These are phyloP conservation scores for Choristoneura rosaceana DNA, from an alignment of 2,888 invertebrate species.

Conservation along the genomic window DNA sequence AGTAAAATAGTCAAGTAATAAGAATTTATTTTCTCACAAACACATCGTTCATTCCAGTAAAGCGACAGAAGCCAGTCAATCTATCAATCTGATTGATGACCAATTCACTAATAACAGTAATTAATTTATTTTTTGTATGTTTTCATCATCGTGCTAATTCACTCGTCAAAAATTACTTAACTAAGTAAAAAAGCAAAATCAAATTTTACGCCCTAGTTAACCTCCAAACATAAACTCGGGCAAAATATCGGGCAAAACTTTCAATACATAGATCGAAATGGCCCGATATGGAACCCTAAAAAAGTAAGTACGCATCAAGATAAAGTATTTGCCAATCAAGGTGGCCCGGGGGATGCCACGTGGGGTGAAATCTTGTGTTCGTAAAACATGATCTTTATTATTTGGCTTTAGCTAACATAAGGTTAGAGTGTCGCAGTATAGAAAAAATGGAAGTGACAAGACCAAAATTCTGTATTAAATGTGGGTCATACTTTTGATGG, in stretches of 20 bases:
- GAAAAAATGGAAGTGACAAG: conserved; percentile 34
- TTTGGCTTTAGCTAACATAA: conserved; percentile 55
- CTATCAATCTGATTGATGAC: conserved; percentile 2
- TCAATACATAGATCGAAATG: conserved; percentile 14
- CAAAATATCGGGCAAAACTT: conserved; percentile 18
- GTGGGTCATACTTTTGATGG: too few species aligned
- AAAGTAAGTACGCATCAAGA: conserved; percentile 45
- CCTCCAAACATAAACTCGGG: not conserved
- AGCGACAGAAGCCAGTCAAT: not conserved
- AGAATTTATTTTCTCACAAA: not conserved
- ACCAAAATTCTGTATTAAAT: too few species aligned
- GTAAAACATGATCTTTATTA: conserved; percentile 72
- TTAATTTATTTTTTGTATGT: not conserved
- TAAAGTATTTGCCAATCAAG: conserved; percentile 59
- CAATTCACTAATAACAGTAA: not conserved
- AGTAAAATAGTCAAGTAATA: not conserved
- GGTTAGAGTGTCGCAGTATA: conserved; percentile 38
- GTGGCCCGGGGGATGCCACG: conserved; percentile 46
- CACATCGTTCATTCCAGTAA: not conserved
- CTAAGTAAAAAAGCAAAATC: not conserved
- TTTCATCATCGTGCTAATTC: not conserved
- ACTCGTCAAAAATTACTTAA: not conserved
- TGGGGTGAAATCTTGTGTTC: conserved; percentile 53
- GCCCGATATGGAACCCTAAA: conserved; percentile 33
- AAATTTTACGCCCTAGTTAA: not conserved